Percentiles rank a stretch among this genome's conserved stretches.
Conservation (phyloP, 1,140 invertebrate genomes). For the Trachymyrmex septentrionalis region DNA sequence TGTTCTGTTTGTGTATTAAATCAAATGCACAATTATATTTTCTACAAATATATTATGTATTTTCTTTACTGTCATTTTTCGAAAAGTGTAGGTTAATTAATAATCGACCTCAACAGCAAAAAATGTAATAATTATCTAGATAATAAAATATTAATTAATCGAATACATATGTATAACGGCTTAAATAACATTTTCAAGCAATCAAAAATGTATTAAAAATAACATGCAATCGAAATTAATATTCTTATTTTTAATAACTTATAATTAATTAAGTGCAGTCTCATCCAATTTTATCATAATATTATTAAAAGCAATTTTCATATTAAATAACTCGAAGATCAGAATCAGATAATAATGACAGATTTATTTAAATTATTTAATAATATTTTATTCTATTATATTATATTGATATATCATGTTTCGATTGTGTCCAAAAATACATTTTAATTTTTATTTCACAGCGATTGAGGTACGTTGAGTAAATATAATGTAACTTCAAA, state of each 20-base stretch:
- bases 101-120: not conserved
- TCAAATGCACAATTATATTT: not conserved
- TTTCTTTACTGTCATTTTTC: not conserved
- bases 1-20: not conserved
- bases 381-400: not conserved
- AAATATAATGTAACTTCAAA: slow-evolving; percentile 43
- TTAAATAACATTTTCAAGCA: not conserved
- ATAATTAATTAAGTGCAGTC: not conserved
- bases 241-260: not conserved
- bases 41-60: not conserved
- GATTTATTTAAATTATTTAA: not conserved
- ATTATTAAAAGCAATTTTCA: not conserved
- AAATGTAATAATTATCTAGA: not conserved
- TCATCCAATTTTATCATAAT: not conserved
- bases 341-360: not conserved
- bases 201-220: slow-evolving; percentile 1
- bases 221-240: not conserved
- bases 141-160: slow-evolving; percentile 13
- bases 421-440: not conserved
- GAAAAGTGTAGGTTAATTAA: not conserved
- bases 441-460: slow-evolving; percentile 21
- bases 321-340: slow-evolving; percentile 2
- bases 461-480: not conserved
- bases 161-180: not conserved
- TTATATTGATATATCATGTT: not conserved